Base-by-base conservation (phyloP, 2,113 vertebrate genomes). In the Morone saxatilis region DNA sequence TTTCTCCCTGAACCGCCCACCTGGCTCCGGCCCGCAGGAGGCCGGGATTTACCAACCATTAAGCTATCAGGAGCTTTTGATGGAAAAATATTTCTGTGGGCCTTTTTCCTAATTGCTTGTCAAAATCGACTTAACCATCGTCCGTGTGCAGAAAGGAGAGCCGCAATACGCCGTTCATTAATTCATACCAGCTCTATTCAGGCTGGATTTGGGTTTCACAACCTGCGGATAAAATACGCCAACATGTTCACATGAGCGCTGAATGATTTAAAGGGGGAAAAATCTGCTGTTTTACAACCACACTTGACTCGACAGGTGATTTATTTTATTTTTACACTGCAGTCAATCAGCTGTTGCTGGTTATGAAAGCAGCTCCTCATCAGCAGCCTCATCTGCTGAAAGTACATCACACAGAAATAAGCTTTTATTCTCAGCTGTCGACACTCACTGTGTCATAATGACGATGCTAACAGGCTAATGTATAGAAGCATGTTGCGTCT, bases 11-110 rank as follows among this genome's bases (percentile, higher is more conserved):
- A 68, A 76, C 66, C 78, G 45, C 78, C 81, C 70, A 78, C 81
- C 84, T n/a, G 66, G 73, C 77, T 76, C 61, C 16, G 12, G 50
- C 40, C 80, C 53, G 80, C 83, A 78, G 88, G 88, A 84, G 60
- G 72, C 56, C 72, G 57, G 73, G 80, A 62, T 81, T 86, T 88
- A 84, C 83, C 75, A 80, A 76, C 81, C 86, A 88, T 90, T 88
- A 90, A 88, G 71, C 80, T 43, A 82, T 90, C 86, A 81, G 50
- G 51, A 79, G 75, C 78, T 78, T 86, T 88, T 90, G 78, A 81
- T 78, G 86, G 76, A 79, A 68, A 74, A 77, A 70, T 76, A 79
- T 88, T 81, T 84, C 86, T 73, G 80, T 45, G 51, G 86, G 50
- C 36, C 63, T 82, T 86, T 74, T 61, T 57, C 53, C 70, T 86